phyloP scores from a whole-genome alignment of 1,140 invertebrate species.

The honey bee (Apis mellifera) region Amel_HAv3.1 CM009936.2:11666501-11667000 shows the following conservation, averaged over 20 bases:
- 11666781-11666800: background rate
- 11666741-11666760: constrained; percentile 48
- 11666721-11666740: constrained; percentile 49
- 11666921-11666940: constrained; percentile 71
- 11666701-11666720: constrained; percentile 12
- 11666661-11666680: background rate
- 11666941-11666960: constrained; percentile 79
- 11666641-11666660: background rate
- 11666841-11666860: background rate
- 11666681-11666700: background rate
- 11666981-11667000: constrained; percentile 76
- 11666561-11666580: no score
- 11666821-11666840: background rate
- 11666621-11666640: no score
- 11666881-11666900: constrained; percentile 41
- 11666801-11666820: constrained; percentile 37
- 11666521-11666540: no score
- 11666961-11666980: constrained; percentile 75
- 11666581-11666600: no score
- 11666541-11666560: no score
- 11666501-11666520: no score
- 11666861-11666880: background rate
- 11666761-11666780: constrained; percentile 34
- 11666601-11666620: no score
- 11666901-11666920: constrained; percentile 69